phyloP scores from a whole-genome alignment of 2,888 invertebrate genomes.

The Lithophane semibrunnea region DNA sequence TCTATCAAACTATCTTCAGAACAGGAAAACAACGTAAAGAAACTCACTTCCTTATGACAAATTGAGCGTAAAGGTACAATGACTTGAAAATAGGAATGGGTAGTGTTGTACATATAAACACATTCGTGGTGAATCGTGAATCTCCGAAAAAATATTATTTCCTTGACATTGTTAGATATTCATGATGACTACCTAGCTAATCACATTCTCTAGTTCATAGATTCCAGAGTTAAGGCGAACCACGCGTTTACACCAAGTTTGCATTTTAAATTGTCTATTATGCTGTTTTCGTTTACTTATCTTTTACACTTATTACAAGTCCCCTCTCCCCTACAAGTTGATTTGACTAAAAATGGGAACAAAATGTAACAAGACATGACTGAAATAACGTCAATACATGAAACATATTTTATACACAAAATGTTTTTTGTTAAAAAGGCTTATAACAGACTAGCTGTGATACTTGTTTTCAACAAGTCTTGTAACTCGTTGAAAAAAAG shows the following conservation, averaged over 20 bases:
- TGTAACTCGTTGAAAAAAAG: neutral
- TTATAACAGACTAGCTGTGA: neutral
- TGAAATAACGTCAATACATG: neutral
- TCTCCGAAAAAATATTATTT: neutral
- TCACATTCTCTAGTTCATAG: neutral
- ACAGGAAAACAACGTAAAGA: slow-evolving; percentile 26
- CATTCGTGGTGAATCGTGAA: neutral
- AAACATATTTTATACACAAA: neutral
- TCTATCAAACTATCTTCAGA: slow-evolving; percentile 24
- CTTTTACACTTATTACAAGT: too few species aligned
- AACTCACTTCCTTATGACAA: slow-evolving; percentile 19
- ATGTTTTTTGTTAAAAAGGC: neutral
- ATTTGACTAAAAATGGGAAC: too few species aligned
- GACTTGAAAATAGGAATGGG: neutral
- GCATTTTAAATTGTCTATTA: too few species aligned
- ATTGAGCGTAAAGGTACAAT: slow-evolving; percentile 12
- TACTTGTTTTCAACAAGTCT: too few species aligned
- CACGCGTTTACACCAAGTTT: accelerated
- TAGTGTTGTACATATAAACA: neutral
- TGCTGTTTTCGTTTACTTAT: too few species aligned
- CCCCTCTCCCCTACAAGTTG: too few species aligned
- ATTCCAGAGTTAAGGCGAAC: neutral
- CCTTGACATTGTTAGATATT: neutral
- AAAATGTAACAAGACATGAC: neutral
- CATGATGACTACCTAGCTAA: neutral